These are phyloP conservation scores for Megalops atlanticus DNA, from an alignment of 2,113 vertebrate species.

Conservation along the genomic window DNA sequence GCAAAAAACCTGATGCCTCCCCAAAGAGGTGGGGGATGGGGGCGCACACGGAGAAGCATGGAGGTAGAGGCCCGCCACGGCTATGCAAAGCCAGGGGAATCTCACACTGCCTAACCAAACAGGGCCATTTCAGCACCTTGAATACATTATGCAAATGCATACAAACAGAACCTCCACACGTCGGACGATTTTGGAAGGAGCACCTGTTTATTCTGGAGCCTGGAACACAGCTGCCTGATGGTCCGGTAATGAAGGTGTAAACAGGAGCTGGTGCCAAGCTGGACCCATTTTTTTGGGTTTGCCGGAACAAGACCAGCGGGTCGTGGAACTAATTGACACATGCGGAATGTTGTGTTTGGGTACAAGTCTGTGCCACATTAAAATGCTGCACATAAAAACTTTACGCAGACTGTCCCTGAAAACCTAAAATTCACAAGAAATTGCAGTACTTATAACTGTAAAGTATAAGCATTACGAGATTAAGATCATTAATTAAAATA, in stretches of 20 bases:
- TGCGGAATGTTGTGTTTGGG: neutral
- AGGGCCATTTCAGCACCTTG: neutral
- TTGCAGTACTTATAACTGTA: neutral
- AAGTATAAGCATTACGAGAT: too few relatives aligned
- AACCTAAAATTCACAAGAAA: neutral
- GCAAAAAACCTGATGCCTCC: constrained; percentile 23
- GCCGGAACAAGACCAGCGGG: neutral
- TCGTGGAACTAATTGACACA: neutral
- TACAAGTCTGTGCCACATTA: neutral
- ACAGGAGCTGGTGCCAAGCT: neutral
- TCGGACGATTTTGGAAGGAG: neutral
- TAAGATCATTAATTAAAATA: too few relatives aligned
- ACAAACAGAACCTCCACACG: neutral
- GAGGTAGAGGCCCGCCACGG: neutral
- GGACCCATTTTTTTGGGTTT: neutral
- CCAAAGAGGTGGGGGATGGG: neutral
- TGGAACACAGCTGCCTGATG: neutral
- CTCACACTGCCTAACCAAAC: neutral
- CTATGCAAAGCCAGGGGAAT: neutral
- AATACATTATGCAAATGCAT: neutral
- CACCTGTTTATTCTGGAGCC: constrained; percentile 8
- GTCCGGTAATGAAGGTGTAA: neutral
- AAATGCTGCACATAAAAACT: neutral
- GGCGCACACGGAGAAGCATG: neutral
- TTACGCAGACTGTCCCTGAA: neutral